Evolutionary conservation across 2,797 vertebrate species (phyloP).

Genomic region (Phataginus tetradactyla): DNA sequence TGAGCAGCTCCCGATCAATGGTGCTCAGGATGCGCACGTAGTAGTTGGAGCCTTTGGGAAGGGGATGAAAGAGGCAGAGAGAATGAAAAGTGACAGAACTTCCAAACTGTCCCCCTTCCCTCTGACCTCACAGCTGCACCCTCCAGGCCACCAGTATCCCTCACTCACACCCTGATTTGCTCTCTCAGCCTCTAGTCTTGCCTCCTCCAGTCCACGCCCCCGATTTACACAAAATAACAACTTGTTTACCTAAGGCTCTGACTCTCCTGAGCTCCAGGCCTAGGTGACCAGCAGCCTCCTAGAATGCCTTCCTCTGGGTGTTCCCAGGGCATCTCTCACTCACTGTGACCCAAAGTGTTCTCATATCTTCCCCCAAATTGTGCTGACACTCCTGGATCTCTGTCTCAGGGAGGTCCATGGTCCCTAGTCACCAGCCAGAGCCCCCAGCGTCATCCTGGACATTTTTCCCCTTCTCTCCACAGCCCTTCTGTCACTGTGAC

Average conservation of each 20-base stretch:
- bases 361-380: not conserved
- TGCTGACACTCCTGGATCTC: not conserved
- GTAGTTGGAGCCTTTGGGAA: constrained; percentile 93
- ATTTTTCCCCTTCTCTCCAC: not conserved
- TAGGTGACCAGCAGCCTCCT: not conserved
- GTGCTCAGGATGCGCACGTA: constrained; percentile 97
- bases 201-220: not conserved
- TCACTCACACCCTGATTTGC: too few relatives aligned
- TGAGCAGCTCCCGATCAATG: constrained; percentile 96
- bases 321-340: not conserved
- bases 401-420: not conserved
- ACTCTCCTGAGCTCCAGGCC: not conserved
- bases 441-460: not conserved
- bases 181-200: not conserved
- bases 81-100: not conserved
- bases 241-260: not conserved
- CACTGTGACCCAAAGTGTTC: not conserved
- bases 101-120: fast-evolving
- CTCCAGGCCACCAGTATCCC: not conserved
- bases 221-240: fast-evolving
- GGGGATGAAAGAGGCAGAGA: not conserved
- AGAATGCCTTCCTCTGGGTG: not conserved
- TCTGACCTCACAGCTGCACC: not conserved
- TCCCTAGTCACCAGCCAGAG: not conserved
- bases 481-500: not conserved